Percentiles rank a stretch among this genome's conserved stretches.
These are phyloP conservation scores for Nemotelus pantherinus DNA, from an alignment of 2,888 invertebrate genomes.

Conservation along the genomic window DNA sequence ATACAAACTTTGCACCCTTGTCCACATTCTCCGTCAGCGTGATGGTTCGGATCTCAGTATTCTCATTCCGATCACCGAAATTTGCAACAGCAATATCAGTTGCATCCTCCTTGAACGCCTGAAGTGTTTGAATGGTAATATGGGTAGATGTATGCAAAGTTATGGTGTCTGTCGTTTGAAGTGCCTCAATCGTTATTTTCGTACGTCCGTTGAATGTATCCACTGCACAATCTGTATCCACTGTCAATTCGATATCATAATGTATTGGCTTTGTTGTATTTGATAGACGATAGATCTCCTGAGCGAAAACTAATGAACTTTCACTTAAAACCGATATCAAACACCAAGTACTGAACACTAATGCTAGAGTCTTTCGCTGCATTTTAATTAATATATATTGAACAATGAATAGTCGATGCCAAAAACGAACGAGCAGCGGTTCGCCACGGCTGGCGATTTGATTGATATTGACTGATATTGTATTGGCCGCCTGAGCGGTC, in stretches of 20 bases:
- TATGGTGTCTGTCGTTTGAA: conserved; percentile 66
- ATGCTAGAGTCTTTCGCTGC: background rate
- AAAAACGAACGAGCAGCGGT: too few relatives aligned
- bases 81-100: conserved; percentile 22
- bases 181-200: conserved; percentile 65
- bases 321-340: background rate
- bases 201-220: conserved; percentile 64
- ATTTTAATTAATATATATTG: background rate
- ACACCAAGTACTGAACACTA: background rate
- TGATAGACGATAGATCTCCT: conserved; percentile 67
- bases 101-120: background rate
- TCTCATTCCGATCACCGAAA: conserved; percentile 45
- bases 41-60: conserved; percentile 43
- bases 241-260: conserved; percentile 67
- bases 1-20: conserved; percentile 58
- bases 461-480: too few relatives aligned
- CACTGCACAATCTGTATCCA: conserved; percentile 64
- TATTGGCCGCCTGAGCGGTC: too few relatives aligned
- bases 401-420: too few relatives aligned
- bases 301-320: background rate
- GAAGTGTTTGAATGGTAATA: conserved; percentile 22
- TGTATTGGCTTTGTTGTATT: conserved; percentile 66
- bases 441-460: too few relatives aligned
- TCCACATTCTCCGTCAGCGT: background rate
- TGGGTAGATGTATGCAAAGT: conserved; percentile 48